These are phyloP conservation scores for Graphium colonna DNA, from an alignment of 2,888 invertebrate species.

Conservation along the genomic window DNA sequence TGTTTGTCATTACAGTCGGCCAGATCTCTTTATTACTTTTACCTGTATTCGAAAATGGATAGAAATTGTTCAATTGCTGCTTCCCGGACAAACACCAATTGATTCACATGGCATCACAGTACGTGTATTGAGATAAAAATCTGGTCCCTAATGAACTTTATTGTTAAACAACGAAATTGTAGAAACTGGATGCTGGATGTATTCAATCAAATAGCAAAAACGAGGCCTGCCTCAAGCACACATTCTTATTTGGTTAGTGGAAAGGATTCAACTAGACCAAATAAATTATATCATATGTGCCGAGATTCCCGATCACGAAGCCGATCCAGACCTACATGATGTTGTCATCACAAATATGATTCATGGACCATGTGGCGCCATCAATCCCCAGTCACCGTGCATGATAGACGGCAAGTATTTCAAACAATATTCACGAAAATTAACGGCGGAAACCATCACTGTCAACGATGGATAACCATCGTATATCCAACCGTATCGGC, in stretches of 20 bases:
- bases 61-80: too few relatives aligned
- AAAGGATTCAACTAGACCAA: constrained; percentile 24
- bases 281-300: constrained; percentile 30
- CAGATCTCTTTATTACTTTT: too few relatives aligned
- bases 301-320: constrained; percentile 27
- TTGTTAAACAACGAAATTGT: background rate
- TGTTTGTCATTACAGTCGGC: constrained; percentile 14
- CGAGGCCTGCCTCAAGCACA: too few relatives aligned
- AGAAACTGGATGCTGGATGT: constrained; percentile 30
- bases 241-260: too few relatives aligned
- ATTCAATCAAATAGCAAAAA: background rate
- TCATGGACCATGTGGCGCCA: too few relatives aligned
- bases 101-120: background rate
- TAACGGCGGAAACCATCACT: constrained; percentile 43
- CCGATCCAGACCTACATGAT: constrained; percentile 28
- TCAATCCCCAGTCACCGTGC: constrained; percentile 30
- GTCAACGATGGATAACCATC: too few relatives aligned
- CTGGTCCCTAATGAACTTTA: background rate
- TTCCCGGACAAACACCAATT: background rate
- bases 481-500: constrained; percentile 26
- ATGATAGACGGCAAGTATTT: too few relatives aligned
- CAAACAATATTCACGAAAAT: too few relatives aligned
- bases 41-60: too few relatives aligned
- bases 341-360: too few relatives aligned
- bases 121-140: too few relatives aligned